These are phyloP conservation scores for Musca domestica DNA, from an alignment of 1,140 invertebrate genomes.

Conservation along the genomic window DNA sequence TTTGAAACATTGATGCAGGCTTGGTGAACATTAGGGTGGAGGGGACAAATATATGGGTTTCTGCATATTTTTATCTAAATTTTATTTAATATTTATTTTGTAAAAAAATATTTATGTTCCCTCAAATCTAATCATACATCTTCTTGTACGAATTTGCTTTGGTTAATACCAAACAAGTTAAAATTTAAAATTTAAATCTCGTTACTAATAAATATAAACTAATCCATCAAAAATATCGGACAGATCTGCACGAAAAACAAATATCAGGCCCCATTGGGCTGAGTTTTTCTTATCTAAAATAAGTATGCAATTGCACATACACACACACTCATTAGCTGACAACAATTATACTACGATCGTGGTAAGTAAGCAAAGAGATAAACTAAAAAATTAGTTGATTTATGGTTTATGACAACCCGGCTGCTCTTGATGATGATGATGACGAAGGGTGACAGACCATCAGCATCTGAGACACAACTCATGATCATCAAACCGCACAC, in stretches of 20 bases:
- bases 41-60: background rate
- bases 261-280: background rate
- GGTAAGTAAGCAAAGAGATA: background rate
- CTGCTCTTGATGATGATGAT: background rate
- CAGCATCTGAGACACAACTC: background rate
- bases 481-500: too few species aligned
- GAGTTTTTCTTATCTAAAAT: background rate
- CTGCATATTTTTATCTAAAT: background rate
- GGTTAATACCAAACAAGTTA: too few species aligned
- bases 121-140: too few species aligned
- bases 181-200: too few species aligned
- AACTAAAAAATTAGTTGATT: slow-evolving; percentile 17
- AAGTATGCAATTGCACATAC: too few species aligned
- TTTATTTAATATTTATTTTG: slow-evolving; percentile 11
- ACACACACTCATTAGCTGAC: background rate
- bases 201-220: background rate
- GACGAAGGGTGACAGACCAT: slow-evolving; percentile 19
- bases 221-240: background rate
- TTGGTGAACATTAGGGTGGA: background rate
- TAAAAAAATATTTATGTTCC: too few species aligned
- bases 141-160: too few species aligned
- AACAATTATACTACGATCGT: background rate
- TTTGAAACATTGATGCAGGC: background rate
- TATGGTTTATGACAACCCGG: slow-evolving; percentile 13
- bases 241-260: background rate